Evolutionary conservation across 2,888 invertebrate genomes (phyloP).

Genomic region (Melanchra persicariae): DNA sequence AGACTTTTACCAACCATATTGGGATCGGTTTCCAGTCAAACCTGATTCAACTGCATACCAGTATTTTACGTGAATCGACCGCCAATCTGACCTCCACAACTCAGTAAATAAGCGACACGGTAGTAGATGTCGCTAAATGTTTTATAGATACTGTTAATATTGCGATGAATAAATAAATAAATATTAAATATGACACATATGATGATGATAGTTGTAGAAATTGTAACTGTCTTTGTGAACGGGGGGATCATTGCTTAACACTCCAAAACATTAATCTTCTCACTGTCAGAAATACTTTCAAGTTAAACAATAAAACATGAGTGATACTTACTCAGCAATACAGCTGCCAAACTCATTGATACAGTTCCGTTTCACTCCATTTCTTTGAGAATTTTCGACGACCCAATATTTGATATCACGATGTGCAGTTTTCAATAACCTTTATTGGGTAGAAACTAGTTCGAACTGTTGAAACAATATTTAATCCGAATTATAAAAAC

Average conservation of each 20-base stretch:
- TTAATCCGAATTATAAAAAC: no score
- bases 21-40: no score
- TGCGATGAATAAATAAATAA: no score
- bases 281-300: neutral
- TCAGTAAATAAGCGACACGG: no score
- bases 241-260: neutral
- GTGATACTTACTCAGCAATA: constrained; percentile 33
- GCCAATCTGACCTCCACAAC: no score
- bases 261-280: neutral
- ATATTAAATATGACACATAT: no score
- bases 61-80: no score
- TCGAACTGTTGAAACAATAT: constrained; percentile 19
- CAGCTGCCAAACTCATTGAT: constrained; percentile 42
- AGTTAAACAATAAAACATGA: constrained; percentile 17
- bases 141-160: neutral
- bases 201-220: neutral
- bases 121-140: no score
- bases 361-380: constrained; percentile 27
- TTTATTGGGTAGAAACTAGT: constrained; percentile 22
- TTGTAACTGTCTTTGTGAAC: neutral
- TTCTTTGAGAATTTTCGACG: constrained; percentile 34
- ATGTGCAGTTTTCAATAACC: constrained; percentile 30
- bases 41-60: no score
- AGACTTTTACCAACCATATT: no score
- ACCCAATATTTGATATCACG: constrained; percentile 46